Base-by-base conservation (phyloP, 2,888 invertebrate genomes). In the Euphydryas editha region DNA sequence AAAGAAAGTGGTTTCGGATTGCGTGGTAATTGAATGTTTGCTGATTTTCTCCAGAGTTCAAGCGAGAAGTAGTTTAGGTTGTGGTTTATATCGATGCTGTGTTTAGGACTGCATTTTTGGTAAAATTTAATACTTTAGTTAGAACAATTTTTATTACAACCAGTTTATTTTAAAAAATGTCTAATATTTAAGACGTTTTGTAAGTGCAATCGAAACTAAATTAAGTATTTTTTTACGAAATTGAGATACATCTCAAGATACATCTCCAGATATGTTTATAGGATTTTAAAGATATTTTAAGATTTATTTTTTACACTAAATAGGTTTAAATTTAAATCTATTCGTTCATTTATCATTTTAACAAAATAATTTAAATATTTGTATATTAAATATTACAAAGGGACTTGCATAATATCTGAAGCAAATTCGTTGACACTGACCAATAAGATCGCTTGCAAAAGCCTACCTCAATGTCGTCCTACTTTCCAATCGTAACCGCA, bases 371-470 rank as follows among this genome's bases (percentile, higher is more conserved):
- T 67, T 39, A 20, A 37, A 60, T 39, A 62, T 64, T 62, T 68
- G 59, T 65, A 65, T 46, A 65, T 60, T 70, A 67, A 67, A 70
- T 62, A 68, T 68, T 24, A 66, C 64, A 64, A 66, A 63, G 63
- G 46, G 62, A 17, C 55, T 72, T 72, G 71, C 72, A 69, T 72
- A 72, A 71, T 36, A 67, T 77, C 82, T 86, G 86, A 82, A 82
- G 85, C 87, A 85, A 89, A 91, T 90, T 86, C 85, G 86, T 87
- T 90, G 90, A 86, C 91, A 90, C 86, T 88, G 90, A 85, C 87
- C 89, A 87, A 80, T 75, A 79, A 78, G 81, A 85, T 81, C 82
- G 79, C 80, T 90, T 89, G 85, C 89, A 90, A 90, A 84, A 87
- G 86, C 85, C 86, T 84, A 84, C 81, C 80, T 91, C 91, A 92